Conservation (phyloP, 1,140 invertebrate species). For the Zaprionus lachaisei region DNA sequence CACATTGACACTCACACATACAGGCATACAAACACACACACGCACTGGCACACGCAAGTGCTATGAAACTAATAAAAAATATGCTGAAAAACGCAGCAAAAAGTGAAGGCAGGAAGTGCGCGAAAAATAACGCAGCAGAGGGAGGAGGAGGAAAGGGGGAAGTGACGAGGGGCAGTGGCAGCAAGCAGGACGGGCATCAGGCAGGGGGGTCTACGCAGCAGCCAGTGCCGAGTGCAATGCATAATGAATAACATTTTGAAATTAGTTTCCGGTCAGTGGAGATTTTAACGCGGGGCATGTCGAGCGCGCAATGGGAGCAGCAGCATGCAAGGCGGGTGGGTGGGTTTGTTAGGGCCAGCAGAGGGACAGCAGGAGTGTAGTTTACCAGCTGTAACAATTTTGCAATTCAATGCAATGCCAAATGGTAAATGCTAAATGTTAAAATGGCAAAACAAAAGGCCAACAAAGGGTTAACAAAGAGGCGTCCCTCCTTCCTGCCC, state of each 20-base stretch:
- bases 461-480: slow-evolving; percentile 28
- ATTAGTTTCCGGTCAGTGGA: slow-evolving; percentile 82
- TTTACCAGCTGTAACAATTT: slow-evolving; percentile 29
- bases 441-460: slow-evolving; percentile 38
- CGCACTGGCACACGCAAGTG: slow-evolving; percentile 1
- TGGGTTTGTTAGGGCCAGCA: background rate
- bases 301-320: slow-evolving; percentile 54
- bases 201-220: background rate
- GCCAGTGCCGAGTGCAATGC: slow-evolving; percentile 52
- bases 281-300: slow-evolving; percentile 74
- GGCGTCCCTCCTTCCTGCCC: background rate
- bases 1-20: slow-evolving; percentile 13
- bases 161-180: background rate
- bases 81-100: slow-evolving; percentile 32
- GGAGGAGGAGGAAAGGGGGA: background rate
- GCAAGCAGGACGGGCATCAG: background rate
- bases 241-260: slow-evolving; percentile 83
- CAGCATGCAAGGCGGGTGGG: no score
- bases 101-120: slow-evolving; percentile 62
- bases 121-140: slow-evolving; percentile 57
- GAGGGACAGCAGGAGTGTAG: background rate
- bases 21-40: slow-evolving; percentile 2
- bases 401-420: slow-evolving; percentile 41
- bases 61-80: slow-evolving; percentile 19
- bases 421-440: slow-evolving; percentile 16